Conservation (phyloP, 2,888 invertebrate species). For the Lochmaea capreae region DNA sequence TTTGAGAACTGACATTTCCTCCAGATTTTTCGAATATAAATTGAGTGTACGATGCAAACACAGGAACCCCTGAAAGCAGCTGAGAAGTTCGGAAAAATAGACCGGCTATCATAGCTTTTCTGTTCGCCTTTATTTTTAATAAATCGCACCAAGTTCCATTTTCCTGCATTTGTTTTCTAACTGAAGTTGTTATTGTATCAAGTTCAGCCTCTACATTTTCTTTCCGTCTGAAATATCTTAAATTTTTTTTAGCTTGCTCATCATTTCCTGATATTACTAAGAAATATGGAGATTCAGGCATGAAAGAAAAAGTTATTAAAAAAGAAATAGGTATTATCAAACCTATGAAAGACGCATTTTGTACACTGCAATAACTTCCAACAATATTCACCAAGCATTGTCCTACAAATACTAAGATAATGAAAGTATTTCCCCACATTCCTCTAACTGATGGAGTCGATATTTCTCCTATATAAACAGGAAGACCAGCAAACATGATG, state of each 20-base stretch:
- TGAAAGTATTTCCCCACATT: constrained; percentile 51
- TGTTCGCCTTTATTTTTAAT: constrained; percentile 49
- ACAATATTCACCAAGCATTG: constrained; percentile 65
- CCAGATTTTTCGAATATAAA: constrained; percentile 56
- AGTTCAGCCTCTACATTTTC: constrained; percentile 50
- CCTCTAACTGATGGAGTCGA: constrained; percentile 47
- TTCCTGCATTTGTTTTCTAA: constrained; percentile 54
- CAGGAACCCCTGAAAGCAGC: constrained; percentile 52
- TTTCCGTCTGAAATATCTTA: constrained; percentile 46
- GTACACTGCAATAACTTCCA: constrained; percentile 69
- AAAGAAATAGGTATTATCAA: constrained; percentile 70
- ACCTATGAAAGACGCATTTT: constrained; percentile 68
- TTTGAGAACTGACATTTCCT: constrained; percentile 51
- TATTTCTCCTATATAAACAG: constrained; percentile 52
- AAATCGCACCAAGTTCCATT: constrained; percentile 54
- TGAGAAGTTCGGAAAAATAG: constrained; percentile 52
- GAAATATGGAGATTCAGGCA: constrained; percentile 69
- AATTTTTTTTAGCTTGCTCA: constrained; percentile 45
- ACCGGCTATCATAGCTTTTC: constrained; percentile 52
- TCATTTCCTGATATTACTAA: constrained; percentile 45
- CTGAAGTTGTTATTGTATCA: constrained; percentile 43
- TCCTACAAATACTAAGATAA: constrained; percentile 46
- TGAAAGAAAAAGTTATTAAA: constrained; percentile 68
- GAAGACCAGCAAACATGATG: constrained; percentile 41
- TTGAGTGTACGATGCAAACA: constrained; percentile 53